Evolutionary conservation across 2,888 invertebrate species (phyloP), one percentile per base, ranked within the genome.

Genomic region (Odontomyia ornata): DNA sequence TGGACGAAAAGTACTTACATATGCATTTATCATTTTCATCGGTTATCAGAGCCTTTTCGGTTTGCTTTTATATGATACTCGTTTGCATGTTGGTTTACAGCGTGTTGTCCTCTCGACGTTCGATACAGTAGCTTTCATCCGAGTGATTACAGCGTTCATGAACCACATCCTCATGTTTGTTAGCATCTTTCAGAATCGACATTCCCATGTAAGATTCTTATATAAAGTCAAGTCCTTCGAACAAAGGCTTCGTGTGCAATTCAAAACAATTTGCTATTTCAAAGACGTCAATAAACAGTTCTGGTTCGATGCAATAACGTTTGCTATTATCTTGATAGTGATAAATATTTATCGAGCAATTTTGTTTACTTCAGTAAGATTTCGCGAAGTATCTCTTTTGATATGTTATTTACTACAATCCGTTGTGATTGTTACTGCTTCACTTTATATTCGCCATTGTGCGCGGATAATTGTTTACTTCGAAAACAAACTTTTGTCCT

Each of bases 391-490:
- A 1, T n/a, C 28, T 13, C 27, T 64, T 2, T 27, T 64, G 9
- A 25, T 64, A 15, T 64, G 64, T 25, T 64, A 64, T 64, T 25
- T 28, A 25, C n/a, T 27, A 7, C 64, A 64, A 64, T 27, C 64
- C 13, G 28, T 28, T 28, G 13, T 28, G 9, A 27, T 64, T 4
- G 28, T 64, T n/a, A 28, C 28, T 15, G 21, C 30, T 25, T 7
- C 27, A 13, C 27, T 64, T 5, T 64, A 64, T 15, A 30, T 64
- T 27, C 25, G 64, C n/a, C 30, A 64, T 28, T 64, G 30, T n/a
- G 64, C 64, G 0, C 64, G 64, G 15, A 30, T 64, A 11, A 64
- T 64, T 64, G 28, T 28, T n/a, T 64, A 64, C 64, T 64, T n/a
- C 15, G 52, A 52, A 18, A 18, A 15, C 52, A 52, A 52, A 15